These are phyloP conservation scores for Alligator mississippiensis DNA, from an alignment of 2,113 vertebrate genomes.

Conservation along the genomic window DNA sequence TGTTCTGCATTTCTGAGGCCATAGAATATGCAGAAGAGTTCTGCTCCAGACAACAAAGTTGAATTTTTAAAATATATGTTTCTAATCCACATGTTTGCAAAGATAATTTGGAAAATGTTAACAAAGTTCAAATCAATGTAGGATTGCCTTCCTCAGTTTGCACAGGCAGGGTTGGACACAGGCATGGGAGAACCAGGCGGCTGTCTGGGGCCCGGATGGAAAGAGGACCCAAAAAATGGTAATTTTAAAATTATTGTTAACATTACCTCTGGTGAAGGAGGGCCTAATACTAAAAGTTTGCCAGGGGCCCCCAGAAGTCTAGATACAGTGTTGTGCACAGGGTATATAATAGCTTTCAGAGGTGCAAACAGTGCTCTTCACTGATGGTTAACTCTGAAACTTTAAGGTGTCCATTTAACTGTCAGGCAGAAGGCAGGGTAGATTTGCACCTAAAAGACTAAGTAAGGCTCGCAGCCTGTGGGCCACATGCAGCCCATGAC, in stretches of 20 bases:
- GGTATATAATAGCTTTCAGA: neutral
- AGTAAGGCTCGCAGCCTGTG: too few relatives aligned
- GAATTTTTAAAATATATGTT: neutral
- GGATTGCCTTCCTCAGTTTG: neutral
- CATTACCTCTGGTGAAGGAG: too few relatives aligned
- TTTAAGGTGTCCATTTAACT: neutral
- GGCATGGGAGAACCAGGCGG: too few relatives aligned
- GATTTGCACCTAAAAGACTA: too few relatives aligned
- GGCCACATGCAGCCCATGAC: too few relatives aligned
- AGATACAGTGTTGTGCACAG: neutral
- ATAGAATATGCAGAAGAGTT: neutral
- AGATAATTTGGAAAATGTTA: neutral
- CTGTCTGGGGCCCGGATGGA: too few relatives aligned
- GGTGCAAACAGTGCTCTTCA: neutral
- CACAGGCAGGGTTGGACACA: neutral
- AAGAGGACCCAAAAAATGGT: too few relatives aligned
- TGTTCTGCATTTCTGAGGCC: neutral
- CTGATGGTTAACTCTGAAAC: neutral
- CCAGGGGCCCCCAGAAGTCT: neutral
- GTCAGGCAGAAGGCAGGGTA: neutral
- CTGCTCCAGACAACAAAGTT: neutral
- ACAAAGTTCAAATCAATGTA: neutral
- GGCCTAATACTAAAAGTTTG: too few relatives aligned
- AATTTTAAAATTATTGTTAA: too few relatives aligned
- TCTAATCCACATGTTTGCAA: neutral